phyloP scores from a whole-genome alignment of 2,888 invertebrate species.

The Ectemnius continuus region DNA sequence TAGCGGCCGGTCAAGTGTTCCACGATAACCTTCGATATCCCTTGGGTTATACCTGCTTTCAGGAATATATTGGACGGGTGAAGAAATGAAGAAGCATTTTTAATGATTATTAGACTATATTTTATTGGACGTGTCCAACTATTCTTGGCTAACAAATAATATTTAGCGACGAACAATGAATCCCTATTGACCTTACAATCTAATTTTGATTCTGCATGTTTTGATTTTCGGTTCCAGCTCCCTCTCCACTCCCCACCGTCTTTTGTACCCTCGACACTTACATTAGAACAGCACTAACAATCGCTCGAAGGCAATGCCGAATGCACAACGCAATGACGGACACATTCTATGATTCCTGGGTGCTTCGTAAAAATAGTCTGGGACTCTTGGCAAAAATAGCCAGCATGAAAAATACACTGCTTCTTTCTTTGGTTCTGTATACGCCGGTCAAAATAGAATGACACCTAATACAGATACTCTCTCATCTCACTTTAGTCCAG shows the following conservation, averaged over 20 bases:
- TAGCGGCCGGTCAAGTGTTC: too few relatives aligned
- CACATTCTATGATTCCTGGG: conserved; percentile 19
- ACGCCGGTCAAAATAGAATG: too few relatives aligned
- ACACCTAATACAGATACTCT: too few relatives aligned
- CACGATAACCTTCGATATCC: not conserved
- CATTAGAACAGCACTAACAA: conserved; percentile 39
- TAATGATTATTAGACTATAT: conserved; percentile 63
- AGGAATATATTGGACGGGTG: not conserved
- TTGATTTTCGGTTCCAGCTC: conserved; percentile 62
- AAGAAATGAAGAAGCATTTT: conserved; percentile 39
- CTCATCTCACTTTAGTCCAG: too few relatives aligned
- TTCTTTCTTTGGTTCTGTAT: too few relatives aligned
- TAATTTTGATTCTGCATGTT: conserved; percentile 74
- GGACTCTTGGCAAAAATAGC: conserved; percentile 12
- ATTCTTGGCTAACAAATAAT: conserved; percentile 70
- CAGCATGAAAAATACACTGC: not conserved
- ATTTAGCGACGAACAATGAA: conserved; percentile 69
- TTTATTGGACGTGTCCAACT: conserved; percentile 66
- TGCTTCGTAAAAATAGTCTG: conserved; percentile 37
- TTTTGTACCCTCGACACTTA: conserved; percentile 58
- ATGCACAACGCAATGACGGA: conserved; percentile 33
- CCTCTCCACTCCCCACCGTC: conserved; percentile 17
- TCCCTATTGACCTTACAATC: conserved; percentile 68
- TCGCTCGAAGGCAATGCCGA: conserved; percentile 27
- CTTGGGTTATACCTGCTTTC: not conserved